A percentile compares a stretch with the other conserved stretches of the same genome.
Evolutionary conservation across 2,113 vertebrate species (phyloP).

Genomic region (Caranx melampygus): DNA sequence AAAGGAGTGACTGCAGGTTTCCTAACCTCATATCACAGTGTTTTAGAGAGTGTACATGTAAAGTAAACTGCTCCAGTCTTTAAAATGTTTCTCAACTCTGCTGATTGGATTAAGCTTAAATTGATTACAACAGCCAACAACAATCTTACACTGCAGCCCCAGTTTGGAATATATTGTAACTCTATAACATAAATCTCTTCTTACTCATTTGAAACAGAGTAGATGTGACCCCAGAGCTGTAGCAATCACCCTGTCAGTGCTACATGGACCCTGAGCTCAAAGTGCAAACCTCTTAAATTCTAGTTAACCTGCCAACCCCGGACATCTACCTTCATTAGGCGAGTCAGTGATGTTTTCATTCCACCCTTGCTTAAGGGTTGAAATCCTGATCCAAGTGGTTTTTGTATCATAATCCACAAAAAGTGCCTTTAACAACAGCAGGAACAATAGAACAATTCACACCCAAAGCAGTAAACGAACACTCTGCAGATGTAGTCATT

Average conservation of each 20-base stretch:
- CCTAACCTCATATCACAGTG: not conserved
- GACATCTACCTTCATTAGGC: no score
- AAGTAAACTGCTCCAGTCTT: not conserved
- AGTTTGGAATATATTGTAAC: not conserved
- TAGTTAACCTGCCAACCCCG: not conserved
- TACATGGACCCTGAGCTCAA: not conserved
- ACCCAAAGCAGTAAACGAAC: slow-evolving; percentile 26
- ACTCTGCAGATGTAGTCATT: slow-evolving; percentile 27
- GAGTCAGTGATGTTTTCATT: not conserved
- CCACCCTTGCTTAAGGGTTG: slow-evolving; percentile 27
- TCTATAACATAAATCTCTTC: not conserved
- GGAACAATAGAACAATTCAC: slow-evolving; percentile 26
- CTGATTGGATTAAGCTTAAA: slow-evolving; percentile 3
- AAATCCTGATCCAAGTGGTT: slow-evolving; percentile 55
- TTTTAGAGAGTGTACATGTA: not conserved
- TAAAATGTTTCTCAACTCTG: not conserved
- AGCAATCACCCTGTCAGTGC: not conserved
- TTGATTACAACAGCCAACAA: not conserved
- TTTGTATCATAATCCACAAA: slow-evolving; percentile 35
- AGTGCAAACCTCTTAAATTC: not conserved
- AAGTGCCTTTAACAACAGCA: slow-evolving; percentile 25
- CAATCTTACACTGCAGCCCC: not conserved
- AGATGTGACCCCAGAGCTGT: not conserved
- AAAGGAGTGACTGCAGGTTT: not conserved
- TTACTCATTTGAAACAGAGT: not conserved